Evolutionary conservation across 2,888 invertebrate genomes (phyloP), one percentile per base, ranked within the genome.

Genomic region (Neoascia interrupta): DNA sequence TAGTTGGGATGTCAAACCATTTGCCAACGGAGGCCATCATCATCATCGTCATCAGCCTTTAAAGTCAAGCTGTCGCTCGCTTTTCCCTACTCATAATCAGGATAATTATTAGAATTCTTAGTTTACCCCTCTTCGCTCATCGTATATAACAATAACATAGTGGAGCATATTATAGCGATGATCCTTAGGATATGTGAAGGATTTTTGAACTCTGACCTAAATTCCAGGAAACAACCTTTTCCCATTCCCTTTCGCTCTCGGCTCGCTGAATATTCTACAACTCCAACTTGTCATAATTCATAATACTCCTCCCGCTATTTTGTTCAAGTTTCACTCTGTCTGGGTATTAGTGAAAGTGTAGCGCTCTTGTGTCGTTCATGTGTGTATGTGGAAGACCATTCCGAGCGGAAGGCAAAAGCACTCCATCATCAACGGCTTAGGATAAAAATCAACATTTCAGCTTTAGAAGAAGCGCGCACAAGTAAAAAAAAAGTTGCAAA

Each of bases 151-250:
- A 31, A 56, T 23, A 39, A 63, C 54, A 49, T 1, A 28, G 15
- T 31, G 58, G 28, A 47, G 31, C 26, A 58, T 43, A 56, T n/a
- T n/a, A n/a, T n/a, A n/a, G n/a, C n/a, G n/a, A 23, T 63, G 45
- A 70, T 69, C 63, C 75, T 69, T 53, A 69, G 69, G 53, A 68
- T 68, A 61, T 51, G 56, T 56, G 70, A 76, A 56, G 75, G 75
- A 76, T 76, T 76, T 76, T 76, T 76, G 75, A 76, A 76, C 75
- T 76, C 31, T 76, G 75, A 76, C 75, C 75, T 26, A 64, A 70
- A 70, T 76, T 53, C 58, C 43, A n/a, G n/a, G 23, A 76, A 68
- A n/a, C n/a, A n/a, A 47, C 45, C 53, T 54, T 6, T 31, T 39
- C 26, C 23, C 34, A 16, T 21, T 43, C 43, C 15, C 28, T 47